phyloP scores from a whole-genome alignment of 1,140 invertebrate species.

The Tachypleus tridentatus region DNA sequence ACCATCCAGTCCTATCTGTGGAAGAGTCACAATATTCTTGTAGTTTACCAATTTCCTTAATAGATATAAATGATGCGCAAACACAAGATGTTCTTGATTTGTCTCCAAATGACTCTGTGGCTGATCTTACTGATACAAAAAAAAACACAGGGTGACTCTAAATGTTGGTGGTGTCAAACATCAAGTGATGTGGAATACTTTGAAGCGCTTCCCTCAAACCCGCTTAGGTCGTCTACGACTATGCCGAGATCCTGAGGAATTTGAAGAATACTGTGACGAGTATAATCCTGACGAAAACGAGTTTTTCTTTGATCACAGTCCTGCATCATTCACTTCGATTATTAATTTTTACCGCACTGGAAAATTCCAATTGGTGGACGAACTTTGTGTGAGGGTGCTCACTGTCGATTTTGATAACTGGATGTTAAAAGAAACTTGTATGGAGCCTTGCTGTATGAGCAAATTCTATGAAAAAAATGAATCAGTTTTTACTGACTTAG shows the following conservation, averaged over 20 bases:
- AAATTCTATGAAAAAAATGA: conserved; percentile 96
- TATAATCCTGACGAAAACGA: conserved; percentile 85
- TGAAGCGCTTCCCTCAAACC: conserved; percentile 90
- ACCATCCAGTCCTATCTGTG: no score
- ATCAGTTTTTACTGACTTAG: conserved; percentile 53
- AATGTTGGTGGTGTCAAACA: conserved; percentile 95
- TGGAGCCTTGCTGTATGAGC: conserved; percentile 96
- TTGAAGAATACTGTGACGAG: conserved; percentile 93
- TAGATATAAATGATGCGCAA: no score
- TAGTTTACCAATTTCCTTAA: no score
- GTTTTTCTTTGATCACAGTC: conserved; percentile 97
- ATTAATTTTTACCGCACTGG: conserved; percentile 96
- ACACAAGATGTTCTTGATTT: no score
- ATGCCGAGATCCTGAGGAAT: conserved; percentile 90
- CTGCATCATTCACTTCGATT: conserved; percentile 93
- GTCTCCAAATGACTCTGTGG: no score
- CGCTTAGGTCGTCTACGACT: conserved; percentile 77
- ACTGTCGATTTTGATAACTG: conserved; percentile 96
- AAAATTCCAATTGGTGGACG: conserved; percentile 93
- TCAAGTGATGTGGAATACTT: conserved; percentile 81
- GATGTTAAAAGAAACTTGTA: conserved; percentile 93
- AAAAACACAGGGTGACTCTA: conserved; percentile 74
- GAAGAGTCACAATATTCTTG: no score
- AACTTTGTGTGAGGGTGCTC: conserved; percentile 97
- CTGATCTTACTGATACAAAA: no score